Evolutionary conservation across 2,113 vertebrate genomes (phyloP), one percentile per base, ranked within the genome.

Genomic region (Ailuropoda melanoleuca): DNA sequence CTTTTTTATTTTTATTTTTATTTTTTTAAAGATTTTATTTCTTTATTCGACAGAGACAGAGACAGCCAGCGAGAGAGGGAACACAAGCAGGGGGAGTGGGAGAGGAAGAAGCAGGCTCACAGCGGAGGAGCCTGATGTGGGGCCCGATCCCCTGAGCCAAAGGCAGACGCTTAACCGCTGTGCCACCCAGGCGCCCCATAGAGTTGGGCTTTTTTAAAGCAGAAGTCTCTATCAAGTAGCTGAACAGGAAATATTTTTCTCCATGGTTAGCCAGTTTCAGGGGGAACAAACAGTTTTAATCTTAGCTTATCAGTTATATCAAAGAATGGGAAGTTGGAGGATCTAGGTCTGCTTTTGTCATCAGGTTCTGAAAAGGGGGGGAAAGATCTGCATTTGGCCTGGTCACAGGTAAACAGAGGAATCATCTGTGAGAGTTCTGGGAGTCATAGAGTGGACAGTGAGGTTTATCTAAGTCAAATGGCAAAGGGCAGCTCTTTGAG

Each of bases 161-260:
- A n/a, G n/a, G n/a, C n/a, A n/a, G n/a, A n/a, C n/a, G n/a, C n/a
- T n/a, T n/a, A n/a, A n/a, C n/a, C n/a, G n/a, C n/a, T n/a, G n/a
- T n/a, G n/a, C n/a, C n/a, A n/a, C n/a, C n/a, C n/a, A n/a, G n/a
- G n/a, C n/a, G n/a, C n/a, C n/a, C n/a, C n/a, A n/a, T n/a, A 29
- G n/a, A 88, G n/a, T 50, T 92, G 37, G 43, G 43, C 43, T 43
- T 43, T 43, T 43, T 43, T 43, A 43, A 43, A 43, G 43, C 43
- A 87, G 31, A 89, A 85, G 34, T 81, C 84, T 91, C 78, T 43
- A 6, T 81, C 56, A 48, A 9, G 72, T 24, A 55, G 14, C 56
- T 55, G 34, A 85, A 62, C n/a, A 86, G 50, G 56, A 86, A 97
- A 21, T 92, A 48, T 93, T 93, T 90, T 91, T 86, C 58, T 78